phyloP scores from a whole-genome alignment of 2,113 vertebrate genomes.

The Echinops telfairi region DNA sequence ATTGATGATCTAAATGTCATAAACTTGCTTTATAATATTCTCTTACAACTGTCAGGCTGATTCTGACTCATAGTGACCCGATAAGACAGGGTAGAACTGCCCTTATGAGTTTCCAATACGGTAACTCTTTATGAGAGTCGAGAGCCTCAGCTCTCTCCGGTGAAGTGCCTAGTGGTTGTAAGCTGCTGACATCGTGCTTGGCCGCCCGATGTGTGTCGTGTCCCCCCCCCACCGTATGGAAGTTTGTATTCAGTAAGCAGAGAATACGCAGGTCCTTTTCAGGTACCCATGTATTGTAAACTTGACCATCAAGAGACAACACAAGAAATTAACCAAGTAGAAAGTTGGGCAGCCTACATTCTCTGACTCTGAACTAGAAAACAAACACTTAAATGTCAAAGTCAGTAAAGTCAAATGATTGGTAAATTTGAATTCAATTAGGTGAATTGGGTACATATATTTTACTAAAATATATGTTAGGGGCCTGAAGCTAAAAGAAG shows the following conservation, averaged over 20 bases:
- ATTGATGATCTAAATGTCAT: neutral
- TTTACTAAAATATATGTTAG: neutral
- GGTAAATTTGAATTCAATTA: conserved; percentile 42
- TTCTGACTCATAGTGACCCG: too few relatives aligned
- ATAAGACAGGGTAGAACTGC: too few relatives aligned
- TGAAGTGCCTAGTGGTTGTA: too few relatives aligned
- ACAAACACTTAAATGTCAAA: neutral
- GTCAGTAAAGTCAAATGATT: neutral
- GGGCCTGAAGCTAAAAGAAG: neutral
- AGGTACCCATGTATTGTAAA: conserved; percentile 20
- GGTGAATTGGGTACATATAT: neutral
- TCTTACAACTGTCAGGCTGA: too few relatives aligned
- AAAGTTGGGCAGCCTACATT: conserved; percentile 12
- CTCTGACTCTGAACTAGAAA: neutral
- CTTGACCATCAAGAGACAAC: neutral
- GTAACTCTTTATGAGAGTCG: too few relatives aligned
- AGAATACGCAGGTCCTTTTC: neutral
- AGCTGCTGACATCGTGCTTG: too few relatives aligned
- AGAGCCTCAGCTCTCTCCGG: too few relatives aligned
- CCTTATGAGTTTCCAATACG: too few relatives aligned
- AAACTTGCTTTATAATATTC: neutral
- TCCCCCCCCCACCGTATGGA: too few relatives aligned
- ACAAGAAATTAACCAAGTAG: conserved; percentile 38
- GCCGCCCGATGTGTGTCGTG: too few relatives aligned
- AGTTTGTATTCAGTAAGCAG: neutral